Conservation (phyloP, 2,888 invertebrate genomes). For the Acronicta alni region DNA sequence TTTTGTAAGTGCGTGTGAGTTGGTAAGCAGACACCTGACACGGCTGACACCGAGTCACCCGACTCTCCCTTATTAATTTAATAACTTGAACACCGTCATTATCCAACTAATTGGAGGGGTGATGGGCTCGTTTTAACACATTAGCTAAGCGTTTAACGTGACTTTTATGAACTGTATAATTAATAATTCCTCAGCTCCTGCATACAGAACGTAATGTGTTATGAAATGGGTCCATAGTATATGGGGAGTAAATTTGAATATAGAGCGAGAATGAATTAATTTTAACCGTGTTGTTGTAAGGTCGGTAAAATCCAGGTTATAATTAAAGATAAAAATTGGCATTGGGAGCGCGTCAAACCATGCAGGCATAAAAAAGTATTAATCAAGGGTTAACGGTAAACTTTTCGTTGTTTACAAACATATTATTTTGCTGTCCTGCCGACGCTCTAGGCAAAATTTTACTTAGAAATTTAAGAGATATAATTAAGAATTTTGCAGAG, state of each 20-base stretch:
- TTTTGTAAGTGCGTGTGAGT: slow-evolving; percentile 27
- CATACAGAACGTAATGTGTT: slow-evolving; percentile 36
- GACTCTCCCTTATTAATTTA: slow-evolving; percentile 87
- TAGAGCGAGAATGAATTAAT: neutral
- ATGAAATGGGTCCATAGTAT: slow-evolving; percentile 8
- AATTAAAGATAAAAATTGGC: slow-evolving; percentile 10
- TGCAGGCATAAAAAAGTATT: slow-evolving; percentile 66
- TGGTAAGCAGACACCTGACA: slow-evolving; percentile 67
- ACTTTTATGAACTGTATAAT: slow-evolving; percentile 86
- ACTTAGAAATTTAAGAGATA: slow-evolving; percentile 89
- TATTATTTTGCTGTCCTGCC: slow-evolving; percentile 86
- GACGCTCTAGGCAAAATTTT: slow-evolving; percentile 85
- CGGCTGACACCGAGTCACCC: slow-evolving; percentile 71
- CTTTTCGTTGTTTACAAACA: slow-evolving; percentile 85
- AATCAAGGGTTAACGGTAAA: slow-evolving; percentile 83
- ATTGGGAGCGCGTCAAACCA: slow-evolving; percentile 8
- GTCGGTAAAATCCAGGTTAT: slow-evolving; percentile 3
- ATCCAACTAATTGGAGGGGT: slow-evolving; percentile 87
- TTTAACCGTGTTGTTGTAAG: neutral
- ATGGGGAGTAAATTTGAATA: slow-evolving; percentile 3
- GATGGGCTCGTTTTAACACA: slow-evolving; percentile 84
- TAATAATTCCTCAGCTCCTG: slow-evolving; percentile 70
- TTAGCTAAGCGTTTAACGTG: slow-evolving; percentile 84
- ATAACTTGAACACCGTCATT: slow-evolving; percentile 87
- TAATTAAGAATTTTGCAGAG: slow-evolving; percentile 88